phyloP scores from a whole-genome alignment of 2,888 invertebrate genomes.

The Calliphora vomitoria region DNA sequence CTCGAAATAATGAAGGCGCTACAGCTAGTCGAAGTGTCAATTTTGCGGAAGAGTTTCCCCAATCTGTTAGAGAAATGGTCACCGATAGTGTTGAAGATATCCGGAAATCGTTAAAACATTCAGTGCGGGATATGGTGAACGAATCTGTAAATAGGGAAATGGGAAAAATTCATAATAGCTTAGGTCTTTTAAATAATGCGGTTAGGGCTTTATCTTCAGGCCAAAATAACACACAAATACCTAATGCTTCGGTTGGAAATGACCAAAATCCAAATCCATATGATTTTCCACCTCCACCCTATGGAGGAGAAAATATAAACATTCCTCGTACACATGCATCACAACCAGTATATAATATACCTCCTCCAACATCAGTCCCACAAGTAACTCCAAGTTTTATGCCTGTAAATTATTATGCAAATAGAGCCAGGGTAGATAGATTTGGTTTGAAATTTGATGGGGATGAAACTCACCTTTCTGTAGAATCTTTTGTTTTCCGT shows the following conservation, averaged over 20 bases:
- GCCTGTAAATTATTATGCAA: neutral
- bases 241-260: neutral
- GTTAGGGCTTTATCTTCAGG: neutral
- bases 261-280: neutral
- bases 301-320: neutral
- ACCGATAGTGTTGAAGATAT: neutral
- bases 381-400: too few relatives aligned
- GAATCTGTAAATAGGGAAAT: neutral
- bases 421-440: neutral
- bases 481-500: neutral
- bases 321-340: neutral
- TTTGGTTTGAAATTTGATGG: slow-evolving; percentile 8
- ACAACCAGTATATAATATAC: neutral
- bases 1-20: too few relatives aligned
- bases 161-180: neutral
- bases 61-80: neutral
- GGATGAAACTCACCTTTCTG: neutral
- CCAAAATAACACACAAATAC: neutral
- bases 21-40: too few relatives aligned
- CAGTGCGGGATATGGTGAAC: neutral
- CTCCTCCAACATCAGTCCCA: neutral
- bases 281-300: neutral
- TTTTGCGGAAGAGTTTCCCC: neutral
- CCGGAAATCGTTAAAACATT: neutral
- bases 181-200: neutral